phyloP scores from a whole-genome alignment of 2,888 invertebrate genomes.

The Papilio elwesi region DNA sequence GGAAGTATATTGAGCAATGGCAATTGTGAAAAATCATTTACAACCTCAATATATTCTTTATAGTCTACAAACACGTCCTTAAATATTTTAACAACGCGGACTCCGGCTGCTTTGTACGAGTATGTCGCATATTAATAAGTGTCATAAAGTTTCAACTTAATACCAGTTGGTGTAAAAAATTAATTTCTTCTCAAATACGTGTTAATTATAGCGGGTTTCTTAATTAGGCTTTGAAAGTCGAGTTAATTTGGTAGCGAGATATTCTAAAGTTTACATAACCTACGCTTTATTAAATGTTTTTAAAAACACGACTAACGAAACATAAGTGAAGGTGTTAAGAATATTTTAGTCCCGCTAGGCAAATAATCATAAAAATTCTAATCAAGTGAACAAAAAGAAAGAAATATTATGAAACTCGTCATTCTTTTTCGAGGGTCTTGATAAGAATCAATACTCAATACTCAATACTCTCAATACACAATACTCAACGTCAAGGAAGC shows the following conservation, averaged over 20 bases:
- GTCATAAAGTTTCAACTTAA: conserved; percentile 28
- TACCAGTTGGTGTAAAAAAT: conserved; percentile 28
- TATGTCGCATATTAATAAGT: conserved; percentile 18
- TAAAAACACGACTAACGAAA: neutral
- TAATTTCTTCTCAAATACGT: conserved; percentile 34
- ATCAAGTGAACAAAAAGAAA: too few relatives aligned
- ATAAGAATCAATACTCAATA: too few relatives aligned
- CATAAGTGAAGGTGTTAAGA: conserved; percentile 9
- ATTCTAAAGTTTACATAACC: conserved; percentile 16
- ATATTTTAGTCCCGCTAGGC: neutral
- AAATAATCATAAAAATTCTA: neutral
- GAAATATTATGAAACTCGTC: too few relatives aligned
- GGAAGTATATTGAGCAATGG: too few relatives aligned
- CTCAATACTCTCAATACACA: too few relatives aligned
- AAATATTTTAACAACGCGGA: conserved; percentile 11
- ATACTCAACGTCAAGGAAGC: too few relatives aligned
- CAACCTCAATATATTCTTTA: conserved; percentile 11
- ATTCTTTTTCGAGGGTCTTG: too few relatives aligned
- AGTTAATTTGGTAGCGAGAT: conserved; percentile 21
- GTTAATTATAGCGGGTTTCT: conserved; percentile 29
- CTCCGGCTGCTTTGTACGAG: neutral
- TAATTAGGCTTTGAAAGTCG: conserved; percentile 24
- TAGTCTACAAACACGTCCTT: neutral
- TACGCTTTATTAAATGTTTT: neutral
- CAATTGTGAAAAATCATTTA: neutral